A percentile compares a stretch with the other conserved stretches of the same genome.
These are phyloP conservation scores for Drosophila mojavensis DNA, from an alignment of 1,140 invertebrate species.

Conservation along the genomic window DNA sequence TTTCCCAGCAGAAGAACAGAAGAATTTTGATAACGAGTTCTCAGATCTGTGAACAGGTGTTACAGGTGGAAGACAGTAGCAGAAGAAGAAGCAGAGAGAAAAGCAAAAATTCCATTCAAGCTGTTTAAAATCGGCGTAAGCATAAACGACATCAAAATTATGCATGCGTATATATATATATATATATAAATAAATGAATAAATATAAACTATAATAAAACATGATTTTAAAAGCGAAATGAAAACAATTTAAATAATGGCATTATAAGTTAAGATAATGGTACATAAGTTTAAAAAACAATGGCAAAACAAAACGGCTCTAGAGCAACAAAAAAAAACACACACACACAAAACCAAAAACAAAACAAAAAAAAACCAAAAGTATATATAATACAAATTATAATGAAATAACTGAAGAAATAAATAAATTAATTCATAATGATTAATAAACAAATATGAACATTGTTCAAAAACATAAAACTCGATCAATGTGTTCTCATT, in stretches of 20 bases:
- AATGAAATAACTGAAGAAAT: conserved; percentile 81
- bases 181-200: conserved; percentile 30
- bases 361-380: conserved; percentile 43
- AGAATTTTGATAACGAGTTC: too few species aligned
- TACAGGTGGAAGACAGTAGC: conserved; percentile 9
- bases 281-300: conserved; percentile 83
- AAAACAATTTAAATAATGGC: conserved; percentile 75
- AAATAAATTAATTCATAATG: conserved; percentile 83
- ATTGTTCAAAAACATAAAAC: conserved; percentile 79
- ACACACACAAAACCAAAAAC: conserved; percentile 16
- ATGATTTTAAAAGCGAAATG: conserved; percentile 75
- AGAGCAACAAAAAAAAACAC: conserved; percentile 67
- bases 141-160: conserved; percentile 46
- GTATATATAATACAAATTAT: conserved; percentile 78
- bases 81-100: too few species aligned
- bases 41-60: too few species aligned
- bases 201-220: conserved; percentile 65
- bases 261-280: conserved; percentile 81
- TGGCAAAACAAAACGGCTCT: conserved; percentile 70
- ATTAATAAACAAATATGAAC: conserved; percentile 83
- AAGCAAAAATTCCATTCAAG: conserved; percentile 30
- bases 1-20: conserved; percentile 1
- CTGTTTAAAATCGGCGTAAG: conserved; percentile 52
- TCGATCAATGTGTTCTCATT: not conserved
- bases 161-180: conserved; percentile 41